Evolutionary conservation across 2,888 invertebrate genomes (phyloP).

Genomic region (Allacma fusca): DNA sequence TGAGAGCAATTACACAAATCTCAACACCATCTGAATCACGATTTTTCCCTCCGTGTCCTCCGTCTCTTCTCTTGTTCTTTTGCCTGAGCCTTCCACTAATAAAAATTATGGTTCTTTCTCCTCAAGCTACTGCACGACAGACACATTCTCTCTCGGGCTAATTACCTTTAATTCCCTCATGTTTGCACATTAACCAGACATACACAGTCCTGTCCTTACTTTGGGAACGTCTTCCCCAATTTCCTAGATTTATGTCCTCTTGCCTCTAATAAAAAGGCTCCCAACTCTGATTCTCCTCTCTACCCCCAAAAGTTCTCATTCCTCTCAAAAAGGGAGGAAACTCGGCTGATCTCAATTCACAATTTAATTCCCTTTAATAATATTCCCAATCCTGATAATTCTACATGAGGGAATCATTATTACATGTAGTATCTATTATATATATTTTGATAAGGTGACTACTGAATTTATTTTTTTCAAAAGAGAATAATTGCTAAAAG

Average conservation of each 20-base stretch:
- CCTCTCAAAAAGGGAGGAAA: no score
- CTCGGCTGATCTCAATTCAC: no score
- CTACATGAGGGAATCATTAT: no score
- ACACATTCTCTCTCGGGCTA: slow-evolving; percentile 23
- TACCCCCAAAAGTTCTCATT: no score
- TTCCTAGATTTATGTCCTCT: background rate
- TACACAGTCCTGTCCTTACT: background rate
- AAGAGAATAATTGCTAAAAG: no score
- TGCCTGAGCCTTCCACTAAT: background rate
- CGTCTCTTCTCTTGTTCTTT: slow-evolving; percentile 30
- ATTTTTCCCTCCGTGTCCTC: slow-evolving; percentile 47
- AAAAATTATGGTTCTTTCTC: slow-evolving; percentile 6
- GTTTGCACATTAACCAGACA: slow-evolving; percentile 16
- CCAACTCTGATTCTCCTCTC: no score
- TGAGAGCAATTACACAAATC: slow-evolving; percentile 48
- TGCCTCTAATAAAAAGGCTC: background rate
- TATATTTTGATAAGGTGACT: no score
- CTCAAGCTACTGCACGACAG: slow-evolving; percentile 23
- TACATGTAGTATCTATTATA: no score
- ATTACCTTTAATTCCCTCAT: slow-evolving; percentile 37
- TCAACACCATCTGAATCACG: slow-evolving; percentile 49
- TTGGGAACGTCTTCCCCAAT: background rate
- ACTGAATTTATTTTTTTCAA: no score
- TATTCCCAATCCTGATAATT: no score
- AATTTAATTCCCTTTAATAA: no score